Percentiles rank a stretch among this genome's conserved stretches.
Conservation (phyloP, 2,113 vertebrate species). For the Anarrhichthys ocellatus region DNA sequence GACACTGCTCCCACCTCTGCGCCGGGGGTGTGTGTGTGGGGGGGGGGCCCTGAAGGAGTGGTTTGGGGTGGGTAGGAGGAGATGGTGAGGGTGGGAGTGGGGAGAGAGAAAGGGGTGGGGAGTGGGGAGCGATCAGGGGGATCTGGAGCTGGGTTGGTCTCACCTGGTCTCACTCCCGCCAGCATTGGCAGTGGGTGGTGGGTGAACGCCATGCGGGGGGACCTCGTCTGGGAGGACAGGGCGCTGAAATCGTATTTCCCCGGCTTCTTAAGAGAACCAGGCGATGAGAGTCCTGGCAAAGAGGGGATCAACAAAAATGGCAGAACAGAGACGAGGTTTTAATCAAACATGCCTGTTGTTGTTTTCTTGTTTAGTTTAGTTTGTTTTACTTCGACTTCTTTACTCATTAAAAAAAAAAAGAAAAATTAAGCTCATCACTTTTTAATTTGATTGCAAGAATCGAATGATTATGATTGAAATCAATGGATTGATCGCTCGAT, state of each 20-base stretch:
- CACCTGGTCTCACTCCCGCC: slow-evolving; percentile 95
- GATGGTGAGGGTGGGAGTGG: neutral
- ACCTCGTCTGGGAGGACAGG: slow-evolving; percentile 90
- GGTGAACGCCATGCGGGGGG: slow-evolving; percentile 93
- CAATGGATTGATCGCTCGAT: slow-evolving; percentile 69
- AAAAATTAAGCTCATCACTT: slow-evolving; percentile 53
- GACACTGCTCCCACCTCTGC: slow-evolving; percentile 60
- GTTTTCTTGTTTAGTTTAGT: slow-evolving; percentile 50
- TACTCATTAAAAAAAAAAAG: slow-evolving; percentile 47
- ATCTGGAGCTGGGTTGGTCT: slow-evolving; percentile 81
- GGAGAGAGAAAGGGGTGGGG: slow-evolving; percentile 38
- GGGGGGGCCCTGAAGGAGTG: slow-evolving; percentile 46
- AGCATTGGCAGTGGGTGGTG: slow-evolving; percentile 94
- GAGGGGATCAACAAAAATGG: slow-evolving; percentile 89
- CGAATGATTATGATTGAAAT: slow-evolving; percentile 71
- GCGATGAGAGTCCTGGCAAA: slow-evolving; percentile 91
- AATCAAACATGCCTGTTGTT: slow-evolving; percentile 82
- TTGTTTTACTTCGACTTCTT: slow-evolving; percentile 72
- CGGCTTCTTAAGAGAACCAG: slow-evolving; percentile 96
- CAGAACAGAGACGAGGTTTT: slow-evolving; percentile 87
- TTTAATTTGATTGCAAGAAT: slow-evolving; percentile 63
- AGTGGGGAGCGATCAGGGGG: slow-evolving; percentile 47
- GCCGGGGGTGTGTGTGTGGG: slow-evolving; percentile 14
- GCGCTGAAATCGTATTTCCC: slow-evolving; percentile 94
- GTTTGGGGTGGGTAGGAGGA: slow-evolving; percentile 52